These are phyloP conservation scores for Ptilodon capucinus DNA, from an alignment of 2,888 invertebrate genomes.

Conservation along the genomic window DNA sequence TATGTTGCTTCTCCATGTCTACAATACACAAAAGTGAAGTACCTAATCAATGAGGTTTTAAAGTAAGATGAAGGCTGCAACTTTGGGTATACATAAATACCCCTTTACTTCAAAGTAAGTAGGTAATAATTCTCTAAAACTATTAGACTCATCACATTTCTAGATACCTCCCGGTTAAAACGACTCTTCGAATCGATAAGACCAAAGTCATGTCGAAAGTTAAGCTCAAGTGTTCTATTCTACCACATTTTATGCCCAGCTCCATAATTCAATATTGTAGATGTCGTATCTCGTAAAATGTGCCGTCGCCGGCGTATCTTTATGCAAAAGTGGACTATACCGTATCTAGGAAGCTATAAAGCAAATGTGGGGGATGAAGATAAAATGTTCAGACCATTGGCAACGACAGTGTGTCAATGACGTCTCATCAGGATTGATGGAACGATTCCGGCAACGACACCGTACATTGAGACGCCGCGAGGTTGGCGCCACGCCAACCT, in stretches of 20 bases:
- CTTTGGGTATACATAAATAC: no score
- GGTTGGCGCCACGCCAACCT: slow-evolving; percentile 54
- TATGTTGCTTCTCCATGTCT: slow-evolving; percentile 13
- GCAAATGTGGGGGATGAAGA: background rate
- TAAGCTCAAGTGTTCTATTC: background rate
- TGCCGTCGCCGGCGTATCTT: background rate
- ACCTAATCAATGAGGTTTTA: background rate
- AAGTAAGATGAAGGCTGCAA: background rate
- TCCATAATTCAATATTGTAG: background rate
- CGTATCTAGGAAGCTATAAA: background rate
- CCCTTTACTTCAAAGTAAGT: no score
- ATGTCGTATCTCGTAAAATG: slow-evolving; percentile 1
- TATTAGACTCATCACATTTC: background rate
- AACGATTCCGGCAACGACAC: slow-evolving; percentile 47
- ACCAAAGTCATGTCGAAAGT: background rate
- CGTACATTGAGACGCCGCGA: slow-evolving; percentile 27
- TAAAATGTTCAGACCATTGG: slow-evolving; percentile 30
- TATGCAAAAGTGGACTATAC: background rate
- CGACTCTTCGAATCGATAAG: background rate
- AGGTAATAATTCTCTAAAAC: no score
- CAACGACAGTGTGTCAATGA: slow-evolving; percentile 36
- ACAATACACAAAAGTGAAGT: slow-evolving; percentile 7
- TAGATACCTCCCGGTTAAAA: background rate
- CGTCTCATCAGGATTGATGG: slow-evolving; percentile 49
- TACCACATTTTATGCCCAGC: background rate